phyloP scores from a whole-genome alignment of 2,888 invertebrate genomes.

The Drosophila stalkeri region DNA sequence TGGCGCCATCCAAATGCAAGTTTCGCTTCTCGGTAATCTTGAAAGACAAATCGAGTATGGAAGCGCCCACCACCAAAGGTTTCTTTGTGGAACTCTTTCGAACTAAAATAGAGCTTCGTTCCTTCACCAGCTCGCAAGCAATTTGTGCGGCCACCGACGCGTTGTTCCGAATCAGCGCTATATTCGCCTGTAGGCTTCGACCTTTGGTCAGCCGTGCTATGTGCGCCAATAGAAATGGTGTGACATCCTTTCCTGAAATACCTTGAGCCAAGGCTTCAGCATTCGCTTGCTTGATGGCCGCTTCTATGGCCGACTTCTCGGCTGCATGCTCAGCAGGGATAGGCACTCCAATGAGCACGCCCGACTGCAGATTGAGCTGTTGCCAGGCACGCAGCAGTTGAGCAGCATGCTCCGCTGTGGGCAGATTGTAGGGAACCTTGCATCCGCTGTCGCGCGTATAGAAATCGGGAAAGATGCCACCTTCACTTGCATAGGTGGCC shows the following conservation, averaged over 20 bases:
- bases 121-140: constrained; percentile 87
- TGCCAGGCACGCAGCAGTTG: constrained; percentile 87
- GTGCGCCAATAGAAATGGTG: constrained; percentile 94
- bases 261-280: constrained; percentile 87
- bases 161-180: constrained; percentile 97
- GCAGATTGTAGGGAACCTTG: constrained; percentile 90
- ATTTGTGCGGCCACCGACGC: constrained; percentile 93
- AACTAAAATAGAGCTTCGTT: fast-evolving
- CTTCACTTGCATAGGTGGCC: constrained; percentile 89
- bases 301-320: constrained; percentile 87
- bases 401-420: constrained; percentile 89
- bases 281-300: constrained; percentile 90
- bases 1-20: constrained; percentile 92
- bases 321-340: constrained; percentile 90
- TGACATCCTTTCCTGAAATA: constrained; percentile 94
- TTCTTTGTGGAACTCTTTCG: constrained; percentile 11
- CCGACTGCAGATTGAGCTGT: constrained; percentile 88
- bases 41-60: constrained; percentile 90
- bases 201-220: constrained; percentile 93
- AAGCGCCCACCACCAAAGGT: constrained; percentile 91
- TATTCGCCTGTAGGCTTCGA: constrained; percentile 93
- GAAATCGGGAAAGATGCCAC: constrained; percentile 95
- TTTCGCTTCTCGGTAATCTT: constrained; percentile 87
- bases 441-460: constrained; percentile 92
- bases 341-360: constrained; percentile 95